These are phyloP conservation scores for Patella vulgata DNA, from an alignment of 1,140 invertebrate genomes.

Conservation along the genomic window DNA sequence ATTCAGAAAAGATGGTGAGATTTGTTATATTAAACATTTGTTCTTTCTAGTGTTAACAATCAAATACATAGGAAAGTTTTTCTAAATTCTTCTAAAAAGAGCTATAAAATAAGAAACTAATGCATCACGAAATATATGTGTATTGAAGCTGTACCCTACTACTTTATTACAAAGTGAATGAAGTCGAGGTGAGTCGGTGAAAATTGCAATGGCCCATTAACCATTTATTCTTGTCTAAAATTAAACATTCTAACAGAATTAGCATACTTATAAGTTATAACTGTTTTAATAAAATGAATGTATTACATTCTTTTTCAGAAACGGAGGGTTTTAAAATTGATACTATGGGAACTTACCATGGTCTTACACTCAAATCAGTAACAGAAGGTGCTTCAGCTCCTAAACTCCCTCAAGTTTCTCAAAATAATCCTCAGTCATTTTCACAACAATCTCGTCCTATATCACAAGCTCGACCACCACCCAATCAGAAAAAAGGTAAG, in stretches of 20 bases:
- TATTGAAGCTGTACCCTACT: no score
- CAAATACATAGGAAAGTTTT: no score
- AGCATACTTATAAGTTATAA: neutral
- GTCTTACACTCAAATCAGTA: slow-evolving; percentile 96
- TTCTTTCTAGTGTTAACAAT: no score
- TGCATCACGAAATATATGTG: no score
- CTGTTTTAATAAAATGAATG: neutral
- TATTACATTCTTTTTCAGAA: slow-evolving; percentile 70
- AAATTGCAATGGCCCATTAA: no score
- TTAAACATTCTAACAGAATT: neutral
- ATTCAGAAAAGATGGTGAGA: slow-evolving; percentile 86
- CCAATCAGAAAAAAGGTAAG: slow-evolving; percentile 65
- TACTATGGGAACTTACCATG: slow-evolving; percentile 96
- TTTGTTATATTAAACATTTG: slow-evolving; percentile 1
- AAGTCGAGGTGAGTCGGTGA: no score
- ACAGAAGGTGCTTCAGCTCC: slow-evolving; percentile 84
- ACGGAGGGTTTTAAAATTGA: slow-evolving; percentile 99
- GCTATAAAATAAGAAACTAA: no score
- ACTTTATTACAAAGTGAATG: no score
- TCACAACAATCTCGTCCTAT: slow-evolving; percentile 44
- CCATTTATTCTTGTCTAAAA: neutral
- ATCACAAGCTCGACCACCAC: slow-evolving; percentile 61
- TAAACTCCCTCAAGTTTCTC: slow-evolving; percentile 65
- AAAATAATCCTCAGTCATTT: slow-evolving; percentile 25
- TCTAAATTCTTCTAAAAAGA: no score